Conservation (phyloP, 2,113 vertebrate species). For the Typhlomys cinereus region DNA sequence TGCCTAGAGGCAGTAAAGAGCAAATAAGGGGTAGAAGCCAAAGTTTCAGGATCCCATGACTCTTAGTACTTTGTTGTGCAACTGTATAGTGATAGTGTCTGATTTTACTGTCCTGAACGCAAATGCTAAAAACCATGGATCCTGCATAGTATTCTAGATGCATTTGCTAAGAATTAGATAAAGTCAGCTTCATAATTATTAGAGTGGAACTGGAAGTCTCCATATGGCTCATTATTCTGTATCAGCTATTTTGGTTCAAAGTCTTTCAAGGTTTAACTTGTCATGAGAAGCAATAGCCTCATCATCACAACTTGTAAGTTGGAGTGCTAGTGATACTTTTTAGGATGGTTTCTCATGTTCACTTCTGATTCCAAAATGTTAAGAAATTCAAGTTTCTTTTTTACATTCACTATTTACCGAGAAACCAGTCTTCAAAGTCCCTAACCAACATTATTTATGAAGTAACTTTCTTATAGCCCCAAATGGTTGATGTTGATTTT, state of each 20-base stretch:
- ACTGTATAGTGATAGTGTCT: background rate
- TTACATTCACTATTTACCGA: background rate
- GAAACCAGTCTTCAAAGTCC: slow-evolving; percentile 12
- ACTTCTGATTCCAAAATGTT: background rate
- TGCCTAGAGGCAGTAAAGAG: background rate
- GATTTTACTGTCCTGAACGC: background rate
- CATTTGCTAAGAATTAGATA: background rate
- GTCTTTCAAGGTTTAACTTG: background rate
- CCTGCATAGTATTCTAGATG: background rate
- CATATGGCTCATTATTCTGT: background rate
- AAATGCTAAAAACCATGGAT: background rate
- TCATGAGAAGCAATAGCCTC: background rate
- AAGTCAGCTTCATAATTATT: background rate
- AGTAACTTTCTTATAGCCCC: background rate
- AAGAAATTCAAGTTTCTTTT: background rate
- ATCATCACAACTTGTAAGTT: background rate
- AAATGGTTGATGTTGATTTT: background rate
- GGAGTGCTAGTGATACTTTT: background rate
- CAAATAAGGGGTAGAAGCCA: background rate
- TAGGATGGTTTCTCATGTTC: background rate
- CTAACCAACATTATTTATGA: background rate
- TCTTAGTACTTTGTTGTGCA: background rate
- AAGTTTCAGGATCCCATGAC: background rate
- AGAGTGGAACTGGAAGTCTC: background rate
- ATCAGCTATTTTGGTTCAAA: slow-evolving; percentile 21